Percentiles rank a stretch among this genome's conserved stretches.
phyloP scores from a whole-genome alignment of 2,888 invertebrate genomes.

The Euspilapteryx auroguttella region DNA sequence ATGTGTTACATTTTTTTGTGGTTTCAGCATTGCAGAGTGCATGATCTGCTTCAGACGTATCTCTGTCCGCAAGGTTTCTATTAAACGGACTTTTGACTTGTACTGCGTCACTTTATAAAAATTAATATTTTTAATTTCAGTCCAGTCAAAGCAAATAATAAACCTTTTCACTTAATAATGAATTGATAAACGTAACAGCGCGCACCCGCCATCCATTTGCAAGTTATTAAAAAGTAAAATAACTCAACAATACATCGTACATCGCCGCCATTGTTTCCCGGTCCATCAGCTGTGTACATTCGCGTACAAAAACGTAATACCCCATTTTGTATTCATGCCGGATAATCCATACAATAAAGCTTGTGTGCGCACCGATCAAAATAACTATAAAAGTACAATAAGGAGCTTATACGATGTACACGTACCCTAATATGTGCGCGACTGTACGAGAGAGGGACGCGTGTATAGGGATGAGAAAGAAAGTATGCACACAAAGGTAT shows the following conservation, averaged over 20 bases:
- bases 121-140: too few species aligned
- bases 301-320: constrained; percentile 35
- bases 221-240: constrained; percentile 30
- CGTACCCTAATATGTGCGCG: constrained; percentile 40
- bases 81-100: too few species aligned
- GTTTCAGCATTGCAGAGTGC: too few species aligned
- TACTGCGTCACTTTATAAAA: too few species aligned
- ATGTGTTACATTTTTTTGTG: too few species aligned
- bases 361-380: constrained; percentile 46
- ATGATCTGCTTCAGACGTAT: too few species aligned
- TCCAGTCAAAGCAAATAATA: too few species aligned
- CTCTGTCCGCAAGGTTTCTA: too few species aligned
- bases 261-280: constrained; percentile 25
- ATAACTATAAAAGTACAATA: constrained; percentile 61
- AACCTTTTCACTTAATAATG: too few species aligned
- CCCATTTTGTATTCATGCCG: constrained; percentile 42
- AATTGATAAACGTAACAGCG: too few species aligned
- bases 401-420: constrained; percentile 52
- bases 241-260: constrained; percentile 22
- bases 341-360: constrained; percentile 41
- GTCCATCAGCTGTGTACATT: constrained; percentile 49
- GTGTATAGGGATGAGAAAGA: constrained; percentile 8
- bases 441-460: constrained; percentile 19
- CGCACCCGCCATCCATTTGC: constrained; percentile 19
- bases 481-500: constrained; percentile 9